phyloP scores from a whole-genome alignment of 2,797 vertebrate species.

The Cuculus canorus region DNA sequence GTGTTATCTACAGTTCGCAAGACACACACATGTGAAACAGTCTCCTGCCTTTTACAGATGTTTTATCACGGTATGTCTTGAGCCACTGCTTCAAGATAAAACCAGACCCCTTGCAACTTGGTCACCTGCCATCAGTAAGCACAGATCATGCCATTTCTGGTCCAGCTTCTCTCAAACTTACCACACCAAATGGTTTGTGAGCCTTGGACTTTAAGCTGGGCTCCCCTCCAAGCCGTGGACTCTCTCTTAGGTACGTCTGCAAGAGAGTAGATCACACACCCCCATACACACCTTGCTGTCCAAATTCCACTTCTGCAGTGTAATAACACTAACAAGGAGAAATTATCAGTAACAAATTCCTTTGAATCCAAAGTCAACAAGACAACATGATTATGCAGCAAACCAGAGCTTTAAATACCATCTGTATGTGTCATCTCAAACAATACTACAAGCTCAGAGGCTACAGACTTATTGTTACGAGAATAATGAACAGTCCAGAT shows the following conservation, averaged over 20 bases:
- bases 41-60: background rate
- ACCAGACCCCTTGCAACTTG: background rate
- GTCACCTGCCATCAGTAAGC: background rate
- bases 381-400: background rate
- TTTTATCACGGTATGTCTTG: background rate
- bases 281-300: rapidly evolving
- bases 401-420: background rate
- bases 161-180: background rate
- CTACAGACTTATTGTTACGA: background rate
- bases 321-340: background rate
- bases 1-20: background rate
- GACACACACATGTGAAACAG: background rate
- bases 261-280: background rate
- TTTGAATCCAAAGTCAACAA: background rate
- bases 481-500: background rate
- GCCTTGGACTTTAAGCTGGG: background rate
- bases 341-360: slow-evolving; percentile 19
- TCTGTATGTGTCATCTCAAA: background rate
- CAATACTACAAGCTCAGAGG: background rate
- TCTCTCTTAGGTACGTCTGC: background rate
- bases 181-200: background rate
- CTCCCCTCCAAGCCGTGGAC: background rate
- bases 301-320: background rate
- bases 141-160: background rate
- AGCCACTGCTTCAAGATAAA: background rate